Evolutionary conservation across 92 coral and sea anemone genomes (phyloP).

Genomic region (Palythoa grandis): DNA sequence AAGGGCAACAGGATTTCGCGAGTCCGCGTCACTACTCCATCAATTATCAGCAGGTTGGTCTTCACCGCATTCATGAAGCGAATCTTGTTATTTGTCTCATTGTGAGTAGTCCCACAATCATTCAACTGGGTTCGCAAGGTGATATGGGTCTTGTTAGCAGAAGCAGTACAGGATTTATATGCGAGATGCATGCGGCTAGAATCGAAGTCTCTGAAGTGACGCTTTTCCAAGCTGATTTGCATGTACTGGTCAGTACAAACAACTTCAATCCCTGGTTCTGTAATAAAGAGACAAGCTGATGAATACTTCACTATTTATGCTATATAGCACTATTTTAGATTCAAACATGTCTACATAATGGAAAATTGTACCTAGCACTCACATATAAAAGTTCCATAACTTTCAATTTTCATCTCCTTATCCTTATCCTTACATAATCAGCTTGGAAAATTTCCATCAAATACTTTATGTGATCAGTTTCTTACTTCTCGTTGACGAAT

Average conservation of each 20-base stretch:
- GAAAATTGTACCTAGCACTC: no score
- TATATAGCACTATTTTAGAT: no score
- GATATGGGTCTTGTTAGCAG: slow-evolving; percentile 28
- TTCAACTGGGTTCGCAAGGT: slow-evolving; percentile 21
- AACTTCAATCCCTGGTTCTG: slow-evolving; percentile 61
- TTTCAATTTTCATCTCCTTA: no score
- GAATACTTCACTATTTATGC: background rate
- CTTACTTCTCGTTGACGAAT: no score
- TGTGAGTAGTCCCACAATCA: slow-evolving; percentile 37
- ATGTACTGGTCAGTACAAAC: slow-evolving; percentile 41
- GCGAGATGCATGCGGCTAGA: slow-evolving; percentile 32
- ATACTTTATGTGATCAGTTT: no score
- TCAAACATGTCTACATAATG: no score
- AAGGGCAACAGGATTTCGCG: slow-evolving; percentile 48
- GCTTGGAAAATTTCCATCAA: no score
- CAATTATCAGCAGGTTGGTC: slow-evolving; percentile 11
- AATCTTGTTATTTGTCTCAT: slow-evolving; percentile 38
- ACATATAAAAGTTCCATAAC: no score
- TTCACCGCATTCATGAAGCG: slow-evolving; percentile 41
- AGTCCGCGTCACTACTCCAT: slow-evolving; percentile 25
- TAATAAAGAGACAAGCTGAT: background rate
- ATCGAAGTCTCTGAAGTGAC: slow-evolving; percentile 35
- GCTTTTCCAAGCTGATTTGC: slow-evolving; percentile 49
- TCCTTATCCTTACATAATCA: no score
- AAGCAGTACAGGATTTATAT: slow-evolving; percentile 48